Base-by-base conservation (phyloP, 1,140 invertebrate genomes). In the Andricus grossulariae region DNA sequence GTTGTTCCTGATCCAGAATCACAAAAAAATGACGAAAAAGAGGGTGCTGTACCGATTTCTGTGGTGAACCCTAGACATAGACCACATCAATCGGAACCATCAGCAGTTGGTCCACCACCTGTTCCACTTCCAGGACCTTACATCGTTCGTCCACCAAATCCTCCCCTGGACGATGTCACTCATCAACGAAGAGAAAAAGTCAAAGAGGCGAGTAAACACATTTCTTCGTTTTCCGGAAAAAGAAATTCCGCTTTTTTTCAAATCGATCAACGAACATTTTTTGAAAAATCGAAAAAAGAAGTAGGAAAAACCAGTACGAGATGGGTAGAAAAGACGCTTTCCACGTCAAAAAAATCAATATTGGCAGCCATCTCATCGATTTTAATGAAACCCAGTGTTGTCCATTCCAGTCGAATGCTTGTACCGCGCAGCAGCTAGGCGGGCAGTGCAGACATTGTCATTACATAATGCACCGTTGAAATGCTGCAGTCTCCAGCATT, bases 131-230 rank as follows among this genome's bases (percentile, higher is more conserved):
- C 91, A 49, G 92, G 93, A n/a, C 89, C 91, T 18, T 92, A 88
- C 74, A 81, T 87, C 72, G 89, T 93, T n/a, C 90, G 93, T 84
- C 93, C 95, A 80, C 82, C 89, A 3, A 95, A 97, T 92, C 91
- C 93, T n/a, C 86, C 88, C 8, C 70, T 91, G 74, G 89, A 90
- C 51, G 86, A 90, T 55, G 89, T 92, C 19, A 93, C 93, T 1
- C 92, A 93, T 83, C 91, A 93, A 80, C 93, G 94, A 75, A 92
- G 96, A 74, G 92, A 95, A 76, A 96, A 95, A 93, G 93, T 97
- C 60, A 95, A 94, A 92, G 94, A 96, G 94, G 96, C 72, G 76
- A 82, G 81, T 75, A 75, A 74, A 16, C 15, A 3, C 15, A 32
- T 39, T 10, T 21, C 7, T 39, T 25, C 3, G 1, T 25, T 25